Base-by-base conservation (phyloP, 2,888 invertebrate species). In the Sisyra nigra region DNA sequence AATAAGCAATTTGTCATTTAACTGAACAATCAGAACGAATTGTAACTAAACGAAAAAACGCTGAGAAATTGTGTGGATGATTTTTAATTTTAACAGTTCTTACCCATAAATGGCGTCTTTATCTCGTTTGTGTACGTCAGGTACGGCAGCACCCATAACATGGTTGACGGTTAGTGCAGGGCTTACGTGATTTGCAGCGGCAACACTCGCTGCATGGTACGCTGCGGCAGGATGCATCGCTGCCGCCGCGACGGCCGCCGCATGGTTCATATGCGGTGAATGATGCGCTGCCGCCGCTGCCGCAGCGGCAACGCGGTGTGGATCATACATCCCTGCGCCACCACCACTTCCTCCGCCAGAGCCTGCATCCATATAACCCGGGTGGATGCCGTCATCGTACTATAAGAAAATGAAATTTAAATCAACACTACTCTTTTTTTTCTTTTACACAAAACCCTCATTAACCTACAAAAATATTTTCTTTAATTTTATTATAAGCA, bases 31-130 rank as follows among this genome's bases (percentile, higher is more conserved):
- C 24, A 24, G 24, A 24, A 24, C 24, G 24, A 24, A 24, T 24
- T 24, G 24, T 24, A 24, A 24, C 7, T 24, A 24, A 24, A 24
- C 3, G 7, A 24, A 24, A 24, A 24, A 24, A 3, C 24, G 24
- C 24, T 24, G 24, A 24, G 5, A 7, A 24, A 24, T 24, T 24
- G 24, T 24, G 24, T 24, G 24, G 7, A 24, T 24, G 24, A 24
- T 5, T 24, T 24, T 24, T 24, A 24, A 24, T 24, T 24, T 24
- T 24, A 7, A 29, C 13, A 29, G 46, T 53, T 77, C 89, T 86
- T 76, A 94, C 94, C 93, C 92, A 71, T 94, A 94, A 66, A 94
- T 93, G 62, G 93, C 91, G 74, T 94, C 93, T 74, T 93, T 94
- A 74, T 94, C 94, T 63, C 94, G 74, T 73, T 94, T 94, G 70